Conservation (phyloP, 2,888 invertebrate species). For the Chrysodeixis includens region DNA sequence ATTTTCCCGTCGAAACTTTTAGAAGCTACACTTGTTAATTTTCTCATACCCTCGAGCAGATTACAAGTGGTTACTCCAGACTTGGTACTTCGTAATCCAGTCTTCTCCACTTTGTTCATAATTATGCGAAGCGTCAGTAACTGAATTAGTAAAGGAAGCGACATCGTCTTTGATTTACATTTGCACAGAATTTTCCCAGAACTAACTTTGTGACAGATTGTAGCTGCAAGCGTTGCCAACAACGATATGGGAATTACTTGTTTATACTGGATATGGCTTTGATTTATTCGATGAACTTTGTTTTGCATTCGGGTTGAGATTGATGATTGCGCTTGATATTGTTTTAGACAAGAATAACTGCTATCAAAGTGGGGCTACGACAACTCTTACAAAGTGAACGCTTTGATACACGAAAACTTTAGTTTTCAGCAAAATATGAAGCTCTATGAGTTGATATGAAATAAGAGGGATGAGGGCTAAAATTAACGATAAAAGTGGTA, state of each 20-base stretch:
- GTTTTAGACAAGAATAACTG: not conserved
- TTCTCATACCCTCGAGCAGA: slow-evolving; percentile 30
- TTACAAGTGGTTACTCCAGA: slow-evolving; percentile 39
- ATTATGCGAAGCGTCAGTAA: slow-evolving; percentile 56
- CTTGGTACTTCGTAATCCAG: slow-evolving; percentile 42
- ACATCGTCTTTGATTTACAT: slow-evolving; percentile 61
- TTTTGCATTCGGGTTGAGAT: not conserved
- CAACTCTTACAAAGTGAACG: too few species aligned
- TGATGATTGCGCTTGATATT: not conserved
- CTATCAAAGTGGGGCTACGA: not conserved
- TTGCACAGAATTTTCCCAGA: slow-evolving; percentile 53
- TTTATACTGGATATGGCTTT: slow-evolving; percentile 22
- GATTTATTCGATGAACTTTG: not conserved
- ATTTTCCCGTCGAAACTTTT: slow-evolving; percentile 41
- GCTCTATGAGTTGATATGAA: too few species aligned
- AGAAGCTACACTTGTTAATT: slow-evolving; percentile 49
- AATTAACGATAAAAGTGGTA: too few species aligned
- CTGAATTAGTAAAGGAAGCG: slow-evolving; percentile 57
- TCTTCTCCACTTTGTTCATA: slow-evolving; percentile 47
- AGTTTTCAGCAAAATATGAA: too few species aligned
- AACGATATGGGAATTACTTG: slow-evolving; percentile 15
- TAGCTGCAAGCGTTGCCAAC: slow-evolving; percentile 44
- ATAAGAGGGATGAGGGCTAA: too few species aligned
- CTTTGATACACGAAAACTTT: too few species aligned
- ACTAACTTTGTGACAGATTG: slow-evolving; percentile 59